Evolutionary conservation across 2,797 vertebrate genomes (phyloP), one percentile per base, ranked within the genome.

Genomic region (Taenioides sp.): DNA sequence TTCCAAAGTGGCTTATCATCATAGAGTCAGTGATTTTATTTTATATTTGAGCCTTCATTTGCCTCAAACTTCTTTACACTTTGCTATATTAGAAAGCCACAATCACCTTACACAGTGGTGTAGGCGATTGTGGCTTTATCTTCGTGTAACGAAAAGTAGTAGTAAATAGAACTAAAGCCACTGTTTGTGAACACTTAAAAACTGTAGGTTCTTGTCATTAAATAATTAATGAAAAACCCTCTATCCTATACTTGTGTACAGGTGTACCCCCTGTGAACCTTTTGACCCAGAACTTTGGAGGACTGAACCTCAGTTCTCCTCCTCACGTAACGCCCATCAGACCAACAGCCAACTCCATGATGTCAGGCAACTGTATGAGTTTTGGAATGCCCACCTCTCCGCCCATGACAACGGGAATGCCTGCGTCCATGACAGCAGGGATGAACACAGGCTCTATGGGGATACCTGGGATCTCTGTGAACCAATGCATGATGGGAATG

Each of bases 221-320:
- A 84, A 18, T 65, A 27, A 25, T 25, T 20, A 43, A 43, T 59
- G 2, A 20, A 10, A 34, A 9, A 34, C 18, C 17, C 7, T 20
- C 67, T 2, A 0, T 37, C 7, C 1, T 69, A 14, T 80, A 49
- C 85, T 18, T 86, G 27, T 72, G 1, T 73, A 20, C 91, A 97
- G 97, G 94, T 88, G 90, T 96, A 74, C 95, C 96, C 78, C 94
- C 97, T 0, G 74, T 98, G 88, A 96, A 93, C 92, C 85, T 96
- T 71, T 86, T 98, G 80, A 88, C 95, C 31, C 97, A 98, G 86
- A 97, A 93, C 90, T 97, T 98, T 20, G 94, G 95, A 69, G 95
- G 95, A 1, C 88, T 99, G 86, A 95, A 92, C 90, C 94, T 99
- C 86, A 96, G 81, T 89, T 90, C 95, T 25, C 94, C 94, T 18